Evolutionary conservation across 2,888 invertebrate genomes (phyloP).

Genomic region (Patella depressa): DNA sequence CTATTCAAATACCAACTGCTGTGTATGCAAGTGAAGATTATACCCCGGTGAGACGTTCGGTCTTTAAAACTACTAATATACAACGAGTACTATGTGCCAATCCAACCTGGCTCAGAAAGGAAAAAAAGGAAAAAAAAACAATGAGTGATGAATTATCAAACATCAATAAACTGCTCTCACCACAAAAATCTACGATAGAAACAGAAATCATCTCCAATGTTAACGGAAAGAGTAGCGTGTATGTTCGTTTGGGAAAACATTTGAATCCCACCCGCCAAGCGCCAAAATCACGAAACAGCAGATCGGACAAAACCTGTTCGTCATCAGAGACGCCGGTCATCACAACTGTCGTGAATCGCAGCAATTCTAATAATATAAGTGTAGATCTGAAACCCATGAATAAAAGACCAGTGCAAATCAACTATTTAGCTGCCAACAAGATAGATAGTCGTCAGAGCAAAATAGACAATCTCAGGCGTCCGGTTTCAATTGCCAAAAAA

Average conservation of each 20-base stretch:
- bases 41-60: neutral
- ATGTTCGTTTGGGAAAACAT: neutral
- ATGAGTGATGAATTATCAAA: constrained; percentile 4
- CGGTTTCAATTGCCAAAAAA: neutral
- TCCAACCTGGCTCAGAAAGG: neutral
- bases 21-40: too few species aligned
- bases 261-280: neutral
- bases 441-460: too few species aligned
- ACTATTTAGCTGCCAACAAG: neutral
- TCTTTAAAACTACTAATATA: neutral
- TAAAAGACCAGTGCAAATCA: neutral
- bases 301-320: neutral
- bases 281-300: neutral
- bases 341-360: neutral
- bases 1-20: too few species aligned
- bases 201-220: neutral
- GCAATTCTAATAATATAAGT: neutral
- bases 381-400: neutral
- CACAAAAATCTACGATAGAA: neutral
- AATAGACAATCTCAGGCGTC: neutral
- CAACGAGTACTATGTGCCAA: neutral
- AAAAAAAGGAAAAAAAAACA: neutral
- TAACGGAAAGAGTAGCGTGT: neutral
- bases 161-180: neutral
- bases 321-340: neutral